Base-by-base conservation (phyloP, 2,888 invertebrate species). In the Phlogophora meticulosa region DNA sequence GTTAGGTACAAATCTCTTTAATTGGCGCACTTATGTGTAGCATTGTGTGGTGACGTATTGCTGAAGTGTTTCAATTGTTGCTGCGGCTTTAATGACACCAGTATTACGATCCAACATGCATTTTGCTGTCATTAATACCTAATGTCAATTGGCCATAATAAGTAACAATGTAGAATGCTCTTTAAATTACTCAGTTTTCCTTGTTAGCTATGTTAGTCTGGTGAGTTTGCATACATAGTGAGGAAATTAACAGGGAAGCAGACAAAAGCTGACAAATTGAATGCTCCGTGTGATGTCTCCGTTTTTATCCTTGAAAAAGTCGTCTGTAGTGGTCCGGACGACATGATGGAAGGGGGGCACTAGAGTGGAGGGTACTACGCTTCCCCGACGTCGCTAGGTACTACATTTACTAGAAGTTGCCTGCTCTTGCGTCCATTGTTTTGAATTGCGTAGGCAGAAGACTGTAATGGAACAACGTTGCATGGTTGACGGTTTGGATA, bases 341-440 rank as follows among this genome's bases (percentile, higher is more conserved):
- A 78, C 68, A 77, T 72, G 82, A 69, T 81, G 81, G 70, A 75
- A 78, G 83, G 80, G 80, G 78, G 80, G 85, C 82, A 87, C 87
- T 89, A 87, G 86, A 92, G 87, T 86, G 86, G 85, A 90, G 90
- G 86, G 88, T 87, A 90, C 88, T 92, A 90, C 87, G 87, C 81
- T 85, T 73, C 58, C 61, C 74, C 63, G 65, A 68, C 76, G 76
- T 82, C 78, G 84, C 84, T 83, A 81, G 78, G 82, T 88, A 87
- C 86, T 84, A 88, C 87, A 85, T 84, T 85, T 85, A 87, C 81
- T 78, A 77, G 73, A 80, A 82, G 85, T 83, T 79, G 73, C 82
- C 81, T 72, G 79, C 78, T 76, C 77, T 66, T 73, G 68, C 60
- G 63, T 70, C 75, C 56, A 76, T 82, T 82, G 78, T 82, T 80